These are phyloP conservation scores for Furcifer pardalis DNA, from an alignment of 2,797 vertebrate genomes.

Conservation along the genomic window DNA sequence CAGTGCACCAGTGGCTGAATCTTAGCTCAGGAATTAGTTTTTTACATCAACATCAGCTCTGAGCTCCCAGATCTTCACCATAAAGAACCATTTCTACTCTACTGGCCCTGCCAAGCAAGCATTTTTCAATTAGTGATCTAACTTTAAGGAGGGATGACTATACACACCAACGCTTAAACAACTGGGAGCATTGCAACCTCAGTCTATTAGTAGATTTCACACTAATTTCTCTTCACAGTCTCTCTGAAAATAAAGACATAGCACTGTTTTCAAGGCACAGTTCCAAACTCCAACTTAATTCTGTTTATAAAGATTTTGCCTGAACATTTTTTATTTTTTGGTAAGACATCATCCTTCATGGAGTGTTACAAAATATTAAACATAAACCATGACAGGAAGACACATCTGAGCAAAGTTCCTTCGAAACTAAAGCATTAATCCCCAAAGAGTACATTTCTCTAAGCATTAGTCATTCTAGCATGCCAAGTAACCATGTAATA, in stretches of 20 bases:
- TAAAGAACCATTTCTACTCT: too few relatives aligned
- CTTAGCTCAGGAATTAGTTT: not conserved
- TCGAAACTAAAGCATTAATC: not conserved
- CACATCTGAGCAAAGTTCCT: not conserved
- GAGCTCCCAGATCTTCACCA: too few relatives aligned
- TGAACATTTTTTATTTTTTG: not conserved
- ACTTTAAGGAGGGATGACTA: too few relatives aligned
- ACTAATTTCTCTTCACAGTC: too few relatives aligned
- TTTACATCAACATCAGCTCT: not conserved
- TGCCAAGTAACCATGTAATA: constrained; percentile 26
- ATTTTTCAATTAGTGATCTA: too few relatives aligned
- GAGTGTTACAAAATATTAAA: not conserved
- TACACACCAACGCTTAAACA: too few relatives aligned
- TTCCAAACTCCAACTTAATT: not conserved
- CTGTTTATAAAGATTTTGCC: not conserved
- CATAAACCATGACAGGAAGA: not conserved
- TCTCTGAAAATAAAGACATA: not conserved
- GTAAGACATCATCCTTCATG: not conserved
- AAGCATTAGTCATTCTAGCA: not conserved
- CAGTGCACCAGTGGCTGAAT: not conserved
- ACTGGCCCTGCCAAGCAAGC: too few relatives aligned
- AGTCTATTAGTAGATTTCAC: too few relatives aligned
- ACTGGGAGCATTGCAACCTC: too few relatives aligned
- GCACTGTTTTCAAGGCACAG: not conserved
- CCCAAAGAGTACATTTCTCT: not conserved